Percentiles rank a stretch among this genome's conserved stretches.
These are phyloP conservation scores for Crax fasciolata DNA, from an alignment of 2,797 vertebrate genomes.

Conservation along the genomic window DNA sequence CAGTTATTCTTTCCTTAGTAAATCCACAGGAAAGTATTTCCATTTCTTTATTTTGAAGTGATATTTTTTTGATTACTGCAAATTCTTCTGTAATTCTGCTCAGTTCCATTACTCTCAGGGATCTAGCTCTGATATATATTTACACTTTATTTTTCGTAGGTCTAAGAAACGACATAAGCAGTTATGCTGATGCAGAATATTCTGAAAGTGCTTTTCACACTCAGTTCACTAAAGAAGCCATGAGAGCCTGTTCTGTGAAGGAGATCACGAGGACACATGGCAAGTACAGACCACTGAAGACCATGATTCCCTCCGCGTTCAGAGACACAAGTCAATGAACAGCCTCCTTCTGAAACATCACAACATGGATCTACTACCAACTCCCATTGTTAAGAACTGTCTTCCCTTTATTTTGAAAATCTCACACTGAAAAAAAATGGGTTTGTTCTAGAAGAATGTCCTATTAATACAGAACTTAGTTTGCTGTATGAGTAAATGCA, in stretches of 20 bases:
- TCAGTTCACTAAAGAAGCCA: not conserved
- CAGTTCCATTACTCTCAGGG: not conserved
- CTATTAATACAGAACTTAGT: not conserved
- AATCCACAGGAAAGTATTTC: not conserved
- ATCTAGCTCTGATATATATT: not conserved
- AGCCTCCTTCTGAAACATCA: not conserved
- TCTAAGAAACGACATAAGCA: not conserved
- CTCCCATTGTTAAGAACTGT: not conserved
- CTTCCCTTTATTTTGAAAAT: not conserved
- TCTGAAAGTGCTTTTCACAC: not conserved
- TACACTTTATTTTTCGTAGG: not conserved
- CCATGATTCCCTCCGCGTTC: not conserved
- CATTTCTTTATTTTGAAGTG: not conserved
- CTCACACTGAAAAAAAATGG: not conserved
- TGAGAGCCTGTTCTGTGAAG: not conserved
- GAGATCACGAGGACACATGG: not conserved
- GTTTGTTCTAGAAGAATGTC: not conserved
- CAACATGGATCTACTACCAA: not conserved
- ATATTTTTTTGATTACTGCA: not conserved
- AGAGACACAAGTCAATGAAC: not conserved
- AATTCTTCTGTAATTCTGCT: not conserved
- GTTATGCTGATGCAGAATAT: not conserved
- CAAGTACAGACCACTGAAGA: not conserved
- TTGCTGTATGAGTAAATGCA: not conserved
- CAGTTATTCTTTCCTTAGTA: not conserved